phyloP scores from a whole-genome alignment of 2,888 invertebrate genomes.

The Acrobasis suavella region DNA sequence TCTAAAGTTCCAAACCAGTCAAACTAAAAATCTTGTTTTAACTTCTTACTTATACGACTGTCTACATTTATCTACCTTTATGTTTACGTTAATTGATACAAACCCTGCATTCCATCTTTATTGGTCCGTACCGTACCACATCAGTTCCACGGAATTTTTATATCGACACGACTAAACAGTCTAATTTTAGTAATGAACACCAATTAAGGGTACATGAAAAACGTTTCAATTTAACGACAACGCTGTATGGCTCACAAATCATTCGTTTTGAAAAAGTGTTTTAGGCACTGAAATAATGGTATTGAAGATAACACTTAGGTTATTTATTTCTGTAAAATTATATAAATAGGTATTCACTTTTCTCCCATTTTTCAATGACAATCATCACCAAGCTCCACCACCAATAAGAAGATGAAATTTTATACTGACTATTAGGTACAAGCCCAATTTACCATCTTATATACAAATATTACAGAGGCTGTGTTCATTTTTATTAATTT shows the following conservation, averaged over 20 bases:
- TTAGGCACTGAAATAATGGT: background rate
- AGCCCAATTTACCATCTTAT: too few species aligned
- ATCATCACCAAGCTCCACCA: too few species aligned
- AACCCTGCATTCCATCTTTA: conserved; percentile 67
- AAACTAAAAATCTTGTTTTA: background rate
- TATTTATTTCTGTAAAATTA: background rate
- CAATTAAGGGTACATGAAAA: conserved; percentile 26
- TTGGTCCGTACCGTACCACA: conserved; percentile 47
- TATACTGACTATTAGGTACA: too few species aligned
- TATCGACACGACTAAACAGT: conserved; percentile 37
- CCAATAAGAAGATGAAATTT: too few species aligned
- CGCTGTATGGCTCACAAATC: conserved; percentile 12
- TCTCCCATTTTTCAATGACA: background rate
- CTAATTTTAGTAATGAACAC: conserved; percentile 32
- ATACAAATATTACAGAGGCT: too few species aligned
- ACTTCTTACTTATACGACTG: conserved; percentile 35
- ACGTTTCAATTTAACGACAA: conserved; percentile 29
- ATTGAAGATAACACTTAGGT: background rate
- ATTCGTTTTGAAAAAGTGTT: conserved; percentile 12
- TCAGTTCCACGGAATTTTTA: conserved; percentile 53
- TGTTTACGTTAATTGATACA: conserved; percentile 73
- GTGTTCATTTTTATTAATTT: background rate
- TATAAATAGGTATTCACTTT: background rate
- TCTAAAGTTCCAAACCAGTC: background rate
- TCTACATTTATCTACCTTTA: conserved; percentile 53